Percentiles rank a stretch among this genome's conserved stretches.
Evolutionary conservation across 2,113 vertebrate genomes (phyloP).

Genomic region (Spheniscus mendiculus): DNA sequence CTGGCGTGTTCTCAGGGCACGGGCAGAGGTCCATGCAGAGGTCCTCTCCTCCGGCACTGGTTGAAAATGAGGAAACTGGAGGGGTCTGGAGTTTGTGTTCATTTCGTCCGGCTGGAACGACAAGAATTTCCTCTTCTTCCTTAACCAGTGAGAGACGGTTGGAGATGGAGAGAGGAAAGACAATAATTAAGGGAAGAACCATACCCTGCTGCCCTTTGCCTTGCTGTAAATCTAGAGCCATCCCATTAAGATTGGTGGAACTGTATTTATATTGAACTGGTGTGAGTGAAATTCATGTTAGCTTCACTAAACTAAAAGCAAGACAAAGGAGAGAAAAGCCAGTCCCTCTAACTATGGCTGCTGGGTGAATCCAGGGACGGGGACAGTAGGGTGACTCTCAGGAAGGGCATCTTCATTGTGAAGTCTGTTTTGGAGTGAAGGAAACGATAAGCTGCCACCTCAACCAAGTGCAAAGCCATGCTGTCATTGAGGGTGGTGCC

Average conservation of each 20-base stretch:
- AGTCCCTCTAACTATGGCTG: not conserved
- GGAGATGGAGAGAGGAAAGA: not conserved
- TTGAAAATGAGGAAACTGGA: not conserved
- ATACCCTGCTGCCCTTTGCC: not conserved
- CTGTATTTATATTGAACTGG: not conserved
- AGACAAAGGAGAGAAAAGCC: not conserved
- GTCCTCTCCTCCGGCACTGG: not conserved
- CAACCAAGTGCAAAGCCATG: not conserved
- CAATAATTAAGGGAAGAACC: not conserved
- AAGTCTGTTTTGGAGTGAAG: not conserved
- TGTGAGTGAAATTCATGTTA: not conserved
- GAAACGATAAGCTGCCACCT: not conserved
- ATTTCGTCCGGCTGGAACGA: not conserved
- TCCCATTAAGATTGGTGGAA: not conserved
- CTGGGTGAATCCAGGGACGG: not conserved
- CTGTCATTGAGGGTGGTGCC: not conserved
- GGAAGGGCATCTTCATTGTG: not conserved
- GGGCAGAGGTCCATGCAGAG: not conserved
- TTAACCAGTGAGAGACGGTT: not conserved
- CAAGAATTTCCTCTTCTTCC: not conserved
- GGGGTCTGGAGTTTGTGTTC: not conserved
- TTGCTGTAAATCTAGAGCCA: not conserved
- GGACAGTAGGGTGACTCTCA: not conserved
- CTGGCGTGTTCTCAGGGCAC: accelerated
- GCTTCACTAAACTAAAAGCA: not conserved